Conservation (phyloP, 2,888 invertebrate species). For the Drosophila atripex region DNA sequence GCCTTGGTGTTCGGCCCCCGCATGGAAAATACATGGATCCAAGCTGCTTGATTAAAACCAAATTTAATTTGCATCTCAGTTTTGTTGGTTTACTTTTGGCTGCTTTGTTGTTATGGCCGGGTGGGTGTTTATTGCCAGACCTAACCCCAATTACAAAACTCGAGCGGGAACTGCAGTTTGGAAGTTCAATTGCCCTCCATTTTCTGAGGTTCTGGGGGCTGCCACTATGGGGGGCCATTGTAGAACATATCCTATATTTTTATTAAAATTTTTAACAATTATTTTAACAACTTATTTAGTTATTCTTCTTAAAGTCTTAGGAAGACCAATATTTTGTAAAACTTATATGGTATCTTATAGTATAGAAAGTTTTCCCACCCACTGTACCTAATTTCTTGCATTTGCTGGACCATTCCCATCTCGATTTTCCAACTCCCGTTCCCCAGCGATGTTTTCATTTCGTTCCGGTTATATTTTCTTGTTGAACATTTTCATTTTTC, state of each 20-base stretch:
- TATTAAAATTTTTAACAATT: background rate
- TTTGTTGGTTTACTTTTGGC: constrained; percentile 42
- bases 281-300: no score
- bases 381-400: background rate
- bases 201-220: constrained; percentile 7
- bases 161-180: constrained; percentile 35
- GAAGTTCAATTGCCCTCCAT: constrained; percentile 15
- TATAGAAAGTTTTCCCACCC: background rate
- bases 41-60: constrained; percentile 71
- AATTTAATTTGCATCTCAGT: constrained; percentile 72
- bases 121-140: constrained; percentile 42
- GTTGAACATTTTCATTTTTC: constrained; percentile 28
- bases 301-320: no score
- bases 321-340: background rate
- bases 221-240: constrained; percentile 13
- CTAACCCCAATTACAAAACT: constrained; percentile 66
- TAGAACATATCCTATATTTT: background rate
- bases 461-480: constrained; percentile 21
- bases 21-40: constrained; percentile 34
- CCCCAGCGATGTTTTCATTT: constrained; percentile 27
- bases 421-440: constrained; percentile 3
- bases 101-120: constrained; percentile 24
- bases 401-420: constrained; percentile 11
- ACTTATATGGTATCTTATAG: background rate
- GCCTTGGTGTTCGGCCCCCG: constrained; percentile 55